Conservation (phyloP, 2,113 vertebrate genomes). For the Urocynchramus pylzowi region DNA sequence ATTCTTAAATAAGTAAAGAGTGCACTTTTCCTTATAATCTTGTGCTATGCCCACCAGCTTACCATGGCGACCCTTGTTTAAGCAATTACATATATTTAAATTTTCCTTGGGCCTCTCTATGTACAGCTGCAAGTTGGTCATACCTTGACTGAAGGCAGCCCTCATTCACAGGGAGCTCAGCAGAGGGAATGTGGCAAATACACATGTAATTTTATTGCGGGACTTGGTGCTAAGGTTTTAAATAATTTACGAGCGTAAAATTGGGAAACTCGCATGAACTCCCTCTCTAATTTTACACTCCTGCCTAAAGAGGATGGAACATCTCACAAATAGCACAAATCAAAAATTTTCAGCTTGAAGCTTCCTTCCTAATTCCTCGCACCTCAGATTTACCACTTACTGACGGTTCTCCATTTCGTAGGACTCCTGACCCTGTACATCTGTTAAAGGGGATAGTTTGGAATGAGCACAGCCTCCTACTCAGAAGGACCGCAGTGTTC, state of each 20-base stretch:
- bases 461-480: constrained; percentile 39
- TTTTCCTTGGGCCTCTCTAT: neutral
- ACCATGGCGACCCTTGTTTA: neutral
- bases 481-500: constrained; percentile 31
- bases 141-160: neutral
- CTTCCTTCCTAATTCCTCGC: constrained; percentile 31
- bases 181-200: neutral
- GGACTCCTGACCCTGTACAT: constrained; percentile 32
- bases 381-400: constrained; percentile 14
- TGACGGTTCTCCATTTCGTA: neutral
- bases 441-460: constrained; percentile 47
- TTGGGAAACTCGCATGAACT: constrained; percentile 15
- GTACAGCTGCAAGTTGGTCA: neutral
- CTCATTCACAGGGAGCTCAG: neutral
- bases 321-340: constrained; percentile 11
- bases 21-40: neutral
- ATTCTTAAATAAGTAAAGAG: constrained; percentile 6
- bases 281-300: constrained; percentile 31
- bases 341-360: neutral
- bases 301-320: constrained; percentile 15
- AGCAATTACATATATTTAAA: constrained; percentile 24
- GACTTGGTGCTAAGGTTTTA: neutral
- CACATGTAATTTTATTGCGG: neutral
- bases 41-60: neutral
- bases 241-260: constrained; percentile 45